Conservation (phyloP, 1,140 invertebrate species). For the Drosophila repletoides region DNA sequence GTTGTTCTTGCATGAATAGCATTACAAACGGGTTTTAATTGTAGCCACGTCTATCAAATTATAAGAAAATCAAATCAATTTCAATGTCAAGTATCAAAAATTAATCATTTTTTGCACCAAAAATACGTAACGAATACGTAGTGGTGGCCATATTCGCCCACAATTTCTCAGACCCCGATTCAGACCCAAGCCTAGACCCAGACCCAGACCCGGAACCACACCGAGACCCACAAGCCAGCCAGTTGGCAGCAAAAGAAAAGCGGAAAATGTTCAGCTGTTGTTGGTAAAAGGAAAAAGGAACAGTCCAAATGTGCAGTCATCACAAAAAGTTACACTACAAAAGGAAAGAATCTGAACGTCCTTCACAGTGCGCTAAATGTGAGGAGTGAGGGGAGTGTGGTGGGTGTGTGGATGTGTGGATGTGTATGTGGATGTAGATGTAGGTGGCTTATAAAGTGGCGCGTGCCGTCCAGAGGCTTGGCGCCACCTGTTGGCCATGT, state of each 20-base stretch:
- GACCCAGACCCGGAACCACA: no score
- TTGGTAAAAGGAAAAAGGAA: constrained; percentile 45
- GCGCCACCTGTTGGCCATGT: constrained; percentile 61
- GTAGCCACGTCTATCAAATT: no score
- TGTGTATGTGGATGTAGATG: background rate
- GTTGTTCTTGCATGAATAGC: no score
- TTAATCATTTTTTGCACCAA: no score
- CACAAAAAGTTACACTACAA: constrained; percentile 60
- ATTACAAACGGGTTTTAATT: no score
- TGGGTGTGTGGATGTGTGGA: constrained; percentile 10
- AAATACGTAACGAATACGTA: no score
- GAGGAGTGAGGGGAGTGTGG: background rate
- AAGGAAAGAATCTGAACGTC: constrained; percentile 65
- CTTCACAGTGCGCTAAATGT: constrained; percentile 44
- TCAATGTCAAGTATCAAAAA: no score
- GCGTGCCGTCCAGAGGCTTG: constrained; percentile 54
- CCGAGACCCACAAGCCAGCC: no score
- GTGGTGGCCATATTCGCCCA: no score
- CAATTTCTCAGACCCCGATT: no score
- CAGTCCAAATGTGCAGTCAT: constrained; percentile 30
- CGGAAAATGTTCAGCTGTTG: constrained; percentile 20
- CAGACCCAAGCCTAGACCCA: no score
- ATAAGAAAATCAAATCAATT: no score
- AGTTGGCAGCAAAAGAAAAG: constrained; percentile 25
- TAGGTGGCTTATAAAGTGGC: constrained; percentile 19